Base-by-base conservation (phyloP, 2,888 invertebrate genomes). In the Mythimna ferrago region DNA sequence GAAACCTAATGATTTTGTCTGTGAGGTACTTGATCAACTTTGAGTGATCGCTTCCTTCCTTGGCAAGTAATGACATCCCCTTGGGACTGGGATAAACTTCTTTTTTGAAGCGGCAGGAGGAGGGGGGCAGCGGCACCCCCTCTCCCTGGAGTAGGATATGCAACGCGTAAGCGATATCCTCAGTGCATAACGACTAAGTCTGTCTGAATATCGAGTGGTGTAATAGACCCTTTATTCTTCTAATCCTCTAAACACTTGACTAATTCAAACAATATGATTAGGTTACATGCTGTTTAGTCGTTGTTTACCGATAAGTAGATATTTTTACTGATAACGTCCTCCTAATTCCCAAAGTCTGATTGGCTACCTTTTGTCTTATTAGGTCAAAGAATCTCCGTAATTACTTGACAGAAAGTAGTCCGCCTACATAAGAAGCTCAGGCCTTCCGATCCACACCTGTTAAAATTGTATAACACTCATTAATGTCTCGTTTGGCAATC, bases 401-500 rank as follows among this genome's bases (percentile, higher is more conserved):
- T 54, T 58, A 60, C 35, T 51, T 21, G 61, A 65, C 68, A 70
- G 75, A 75, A 76, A 77, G 68, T 66, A 57, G 51, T 53, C 65
- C 82, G 65, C 84, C 84, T 71, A 83, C 82, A 38, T 57, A 26
- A 14, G 44, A 44, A 67, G 76, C 73, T 62, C 41, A 51, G 71
- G 73, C 73, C 77, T 85, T 86, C 83, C 78, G 71, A 85, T 82
- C 76, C 69, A 83, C 85, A 86, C 80, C 82, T 86, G 82, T 82
- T 86, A 80, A 81, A 86, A 82, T 86, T 86, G 80, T 87, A 86
- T 86, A 87, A 87, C 76, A 68, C 72, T 83, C 88, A 89, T 90
- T 90, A 90, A 87, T 81, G 76, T 74, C 78, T 86, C 77, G 86
- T 91, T 91, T 89, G 83, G 89, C 89, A 89, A 90, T 83, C 81